A percentile compares a stretch with the other conserved stretches of the same genome.
These are phyloP conservation scores for Eledone cirrhosa DNA, from an alignment of 2,888 invertebrate species.

Conservation along the genomic window DNA sequence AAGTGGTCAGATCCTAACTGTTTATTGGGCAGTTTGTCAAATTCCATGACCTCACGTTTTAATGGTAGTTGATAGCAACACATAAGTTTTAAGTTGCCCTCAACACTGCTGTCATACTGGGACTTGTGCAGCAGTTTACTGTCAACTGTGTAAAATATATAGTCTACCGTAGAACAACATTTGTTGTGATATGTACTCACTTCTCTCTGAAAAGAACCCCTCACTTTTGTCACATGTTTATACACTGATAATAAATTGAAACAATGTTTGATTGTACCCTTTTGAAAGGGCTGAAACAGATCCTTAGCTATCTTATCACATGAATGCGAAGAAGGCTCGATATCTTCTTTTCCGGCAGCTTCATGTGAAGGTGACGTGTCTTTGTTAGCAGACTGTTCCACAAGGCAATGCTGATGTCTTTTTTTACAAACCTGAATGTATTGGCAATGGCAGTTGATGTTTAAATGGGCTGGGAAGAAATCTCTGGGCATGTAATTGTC, in stretches of 20 bases:
- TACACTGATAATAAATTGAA: conserved; percentile 79
- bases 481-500: conserved; percentile 36
- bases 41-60: conserved; percentile 70
- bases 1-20: conserved; percentile 61
- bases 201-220: conserved; percentile 68
- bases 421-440: conserved; percentile 39
- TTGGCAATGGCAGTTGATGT: conserved; percentile 69
- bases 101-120: conserved; percentile 38
- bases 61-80: conserved; percentile 77
- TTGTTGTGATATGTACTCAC: conserved; percentile 86
- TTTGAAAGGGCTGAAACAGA: too few relatives aligned
- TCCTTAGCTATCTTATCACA: too few relatives aligned
- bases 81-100: conserved; percentile 72
- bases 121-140: conserved; percentile 32
- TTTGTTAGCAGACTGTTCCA: conserved; percentile 21
- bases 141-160: conserved; percentile 78
- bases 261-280: conserved; percentile 74
- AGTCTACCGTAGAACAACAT: conserved; percentile 78
- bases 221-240: conserved; percentile 66
- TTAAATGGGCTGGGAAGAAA: conserved; percentile 64
- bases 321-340: too few relatives aligned
- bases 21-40: conserved; percentile 78
- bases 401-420: neutral
- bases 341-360: too few relatives aligned
- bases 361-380: neutral